Base-by-base conservation (phyloP, 2,113 vertebrate genomes). In the Saimiri boliviensis region DNA sequence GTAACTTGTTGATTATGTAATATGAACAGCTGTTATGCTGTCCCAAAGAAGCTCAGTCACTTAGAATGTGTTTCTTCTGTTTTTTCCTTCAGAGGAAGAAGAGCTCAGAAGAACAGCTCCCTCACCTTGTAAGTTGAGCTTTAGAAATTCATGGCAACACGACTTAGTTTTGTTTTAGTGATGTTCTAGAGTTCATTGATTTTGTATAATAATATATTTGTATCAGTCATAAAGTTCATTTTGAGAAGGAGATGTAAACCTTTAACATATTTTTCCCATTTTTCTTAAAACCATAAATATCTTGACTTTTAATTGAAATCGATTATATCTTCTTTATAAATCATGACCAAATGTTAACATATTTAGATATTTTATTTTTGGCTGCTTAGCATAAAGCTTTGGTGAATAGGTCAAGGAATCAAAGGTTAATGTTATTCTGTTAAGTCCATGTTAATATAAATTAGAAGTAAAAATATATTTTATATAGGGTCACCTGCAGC, bases 401-500 rank as follows among this genome's bases (percentile, higher is more conserved):
- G 87, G 56, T 70, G 71, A 89, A 84, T 56, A 86, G 52, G 19
- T 96, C 40, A 97, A 21, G 27, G 40, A 96, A 47, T 95, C 77
- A 81, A 71, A 89, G 21, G 27, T 77, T 84, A 45, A 37, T 84
- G 32, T 56, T 35, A 85, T 91, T 95, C 21, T 97, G 35, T 87
- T 97, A 81, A 27, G 8, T 96, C 77, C 9, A 40, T 93, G 8
- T 87, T 97, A 89, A 92, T 76, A 77, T 4, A 91, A 90, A 79
- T 94, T 85, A 93, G 20, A 82, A 90, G 77, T 35, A 95, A 98
- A 98, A 82, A 91, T 97, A 63, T 6, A 91, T 98, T 98, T 98
- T 87, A 96, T 97, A 92, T 98, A 99, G 99, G 99, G 98, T 99
- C 99, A 7, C 99, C 99, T 32, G 99, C 99, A 2, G 99, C 99